Evolutionary conservation across 2,113 vertebrate species (phyloP).

Genomic region (Rhabdomys dilectus): DNA sequence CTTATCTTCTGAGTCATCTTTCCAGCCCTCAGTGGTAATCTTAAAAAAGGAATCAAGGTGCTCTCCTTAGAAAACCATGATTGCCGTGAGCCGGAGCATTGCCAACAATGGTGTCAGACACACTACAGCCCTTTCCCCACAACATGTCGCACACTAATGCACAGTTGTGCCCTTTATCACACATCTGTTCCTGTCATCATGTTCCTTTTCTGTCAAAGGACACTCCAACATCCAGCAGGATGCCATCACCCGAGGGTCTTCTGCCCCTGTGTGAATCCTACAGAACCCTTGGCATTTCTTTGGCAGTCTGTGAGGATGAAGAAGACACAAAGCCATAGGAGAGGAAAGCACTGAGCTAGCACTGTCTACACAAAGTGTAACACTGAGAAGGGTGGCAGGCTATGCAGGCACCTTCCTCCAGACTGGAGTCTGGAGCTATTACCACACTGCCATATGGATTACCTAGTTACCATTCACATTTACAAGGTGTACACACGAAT

Average conservation of each 20-base stretch:
- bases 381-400: background rate
- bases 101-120: conserved; percentile 26
- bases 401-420: conserved; percentile 31
- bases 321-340: background rate
- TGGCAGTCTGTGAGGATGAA: conserved; percentile 33
- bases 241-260: background rate
- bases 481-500: conserved; percentile 31
- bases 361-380: background rate
- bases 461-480: conserved; percentile 60
- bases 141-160: background rate
- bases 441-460: conserved; percentile 63
- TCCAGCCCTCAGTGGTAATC: background rate
- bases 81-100: conserved; percentile 17
- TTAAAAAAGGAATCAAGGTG: background rate
- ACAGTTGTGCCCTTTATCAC: background rate
- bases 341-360: background rate
- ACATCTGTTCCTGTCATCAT: background rate
- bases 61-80: conserved; percentile 36
- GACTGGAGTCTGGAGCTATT: conserved; percentile 17
- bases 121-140: background rate
- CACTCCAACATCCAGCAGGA: background rate
- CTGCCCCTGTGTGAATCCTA: background rate
- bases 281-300: background rate
- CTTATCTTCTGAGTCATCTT: background rate
- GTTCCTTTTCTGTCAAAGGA: background rate